These are phyloP conservation scores for Colostygia pectinataria DNA, from an alignment of 2,888 invertebrate species.

Conservation along the genomic window DNA sequence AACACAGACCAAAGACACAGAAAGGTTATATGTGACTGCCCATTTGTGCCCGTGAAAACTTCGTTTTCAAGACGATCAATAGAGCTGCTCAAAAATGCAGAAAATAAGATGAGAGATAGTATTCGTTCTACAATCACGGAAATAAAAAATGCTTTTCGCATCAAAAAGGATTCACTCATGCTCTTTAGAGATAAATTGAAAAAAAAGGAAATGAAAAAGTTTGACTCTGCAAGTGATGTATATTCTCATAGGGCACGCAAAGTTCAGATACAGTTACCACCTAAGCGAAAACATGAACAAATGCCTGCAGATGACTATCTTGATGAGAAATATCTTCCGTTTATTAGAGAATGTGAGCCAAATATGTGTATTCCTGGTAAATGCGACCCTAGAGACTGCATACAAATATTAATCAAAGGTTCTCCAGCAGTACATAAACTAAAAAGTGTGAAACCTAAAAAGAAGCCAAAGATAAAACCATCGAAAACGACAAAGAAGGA, in stretches of 20 bases:
- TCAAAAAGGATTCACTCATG: constrained; percentile 51
- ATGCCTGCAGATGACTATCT: no score
- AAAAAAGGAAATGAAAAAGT: constrained; percentile 36
- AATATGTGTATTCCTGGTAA: constrained; percentile 31
- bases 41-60: constrained; percentile 17
- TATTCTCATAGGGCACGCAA: no score
- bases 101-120: constrained; percentile 30
- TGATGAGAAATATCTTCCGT: no score
- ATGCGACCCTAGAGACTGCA: constrained; percentile 26
- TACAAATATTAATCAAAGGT: background rate
- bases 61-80: constrained; percentile 25
- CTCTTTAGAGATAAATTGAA: constrained; percentile 47
- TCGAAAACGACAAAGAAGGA: background rate
- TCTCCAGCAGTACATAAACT: background rate
- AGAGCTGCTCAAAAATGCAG: constrained; percentile 33
- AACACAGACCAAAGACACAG: constrained; percentile 29
- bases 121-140: constrained; percentile 30
- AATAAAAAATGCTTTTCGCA: constrained; percentile 34
- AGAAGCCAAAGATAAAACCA: constrained; percentile 4
- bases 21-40: constrained; percentile 24
- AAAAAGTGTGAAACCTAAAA: background rate
- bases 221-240: no score
- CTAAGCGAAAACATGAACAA: no score
- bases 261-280: no score
- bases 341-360: constrained; percentile 21